phyloP scores from a whole-genome alignment of 2,113 vertebrate genomes.

The Urocitellus parryii region DNA sequence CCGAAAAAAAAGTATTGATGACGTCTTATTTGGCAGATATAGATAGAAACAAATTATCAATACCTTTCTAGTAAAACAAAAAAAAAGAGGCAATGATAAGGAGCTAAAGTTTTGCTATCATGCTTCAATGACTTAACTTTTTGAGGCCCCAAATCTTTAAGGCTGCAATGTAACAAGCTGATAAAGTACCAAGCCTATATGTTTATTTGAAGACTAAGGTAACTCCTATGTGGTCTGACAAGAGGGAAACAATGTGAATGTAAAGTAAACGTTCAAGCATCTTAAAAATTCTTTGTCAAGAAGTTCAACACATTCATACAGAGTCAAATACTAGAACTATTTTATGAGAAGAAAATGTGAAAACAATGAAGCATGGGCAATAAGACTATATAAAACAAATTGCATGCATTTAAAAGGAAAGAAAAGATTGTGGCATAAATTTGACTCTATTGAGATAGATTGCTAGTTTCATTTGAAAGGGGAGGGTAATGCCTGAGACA shows the following conservation, averaged over 20 bases:
- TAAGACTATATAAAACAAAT: background rate
- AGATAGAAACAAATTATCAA: background rate
- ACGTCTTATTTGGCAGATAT: background rate
- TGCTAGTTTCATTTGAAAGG: background rate
- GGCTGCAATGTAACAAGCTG: background rate
- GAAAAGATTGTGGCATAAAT: background rate
- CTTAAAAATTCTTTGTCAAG: conserved; percentile 21
- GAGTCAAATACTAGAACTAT: conserved; percentile 26
- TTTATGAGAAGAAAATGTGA: background rate
- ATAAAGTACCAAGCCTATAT: background rate
- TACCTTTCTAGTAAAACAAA: background rate
- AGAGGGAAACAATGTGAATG: background rate
- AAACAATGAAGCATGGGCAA: background rate
- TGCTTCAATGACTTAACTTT: conserved; percentile 23
- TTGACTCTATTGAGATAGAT: conserved; percentile 42
- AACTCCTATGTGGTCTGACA: background rate
- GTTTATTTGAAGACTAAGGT: conserved; percentile 12
- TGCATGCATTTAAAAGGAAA: background rate
- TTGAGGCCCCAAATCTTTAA: conserved; percentile 14
- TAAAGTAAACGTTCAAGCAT: conserved; percentile 15
- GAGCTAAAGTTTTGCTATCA: background rate
- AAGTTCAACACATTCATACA: background rate
- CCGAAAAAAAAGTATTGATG: background rate
- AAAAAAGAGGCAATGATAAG: background rate
- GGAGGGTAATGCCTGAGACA: background rate